A percentile compares a stretch with the other conserved stretches of the same genome.
Conservation (phyloP, 2,113 vertebrate species). For the Microtus montanus region DNA sequence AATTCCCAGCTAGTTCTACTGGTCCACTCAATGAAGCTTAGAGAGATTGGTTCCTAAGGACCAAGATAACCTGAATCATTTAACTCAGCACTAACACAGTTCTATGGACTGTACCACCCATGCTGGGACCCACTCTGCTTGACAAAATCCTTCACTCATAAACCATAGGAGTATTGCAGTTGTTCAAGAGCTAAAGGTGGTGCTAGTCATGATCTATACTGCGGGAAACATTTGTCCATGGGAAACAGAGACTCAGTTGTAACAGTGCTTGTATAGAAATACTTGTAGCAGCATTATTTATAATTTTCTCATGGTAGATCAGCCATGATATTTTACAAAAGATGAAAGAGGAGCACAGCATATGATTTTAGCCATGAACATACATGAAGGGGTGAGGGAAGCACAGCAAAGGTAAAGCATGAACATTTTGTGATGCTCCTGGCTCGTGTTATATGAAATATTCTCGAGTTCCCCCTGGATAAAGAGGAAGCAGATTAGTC, state of each 20-base stretch:
- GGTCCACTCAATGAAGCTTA: not conserved
- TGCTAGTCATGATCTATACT: too few species aligned
- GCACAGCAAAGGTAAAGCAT: not conserved
- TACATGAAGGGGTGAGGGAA: too few species aligned
- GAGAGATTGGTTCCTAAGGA: not conserved
- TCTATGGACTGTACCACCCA: not conserved
- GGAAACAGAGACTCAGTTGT: not conserved
- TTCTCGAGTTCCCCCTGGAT: not conserved
- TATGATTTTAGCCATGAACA: not conserved
- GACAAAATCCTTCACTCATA: not conserved
- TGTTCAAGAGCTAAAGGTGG: not conserved
- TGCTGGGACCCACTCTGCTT: not conserved
- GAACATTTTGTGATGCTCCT: not conserved
- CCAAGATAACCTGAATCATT: not conserved
- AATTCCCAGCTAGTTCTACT: not conserved
- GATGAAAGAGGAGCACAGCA: not conserved
- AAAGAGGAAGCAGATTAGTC: not conserved
- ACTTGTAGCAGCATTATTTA: not conserved
- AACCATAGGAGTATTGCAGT: not conserved
- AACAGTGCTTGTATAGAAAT: not conserved
- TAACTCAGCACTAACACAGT: not conserved
- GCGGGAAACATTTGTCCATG: not conserved
- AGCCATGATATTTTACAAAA: not conserved
- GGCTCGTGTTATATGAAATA: not conserved
- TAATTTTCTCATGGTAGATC: not conserved